A percentile compares a stretch with the other conserved stretches of the same genome.
Evolutionary conservation across 2,888 invertebrate genomes (phyloP).

Genomic region (Ochropleura plecta): DNA sequence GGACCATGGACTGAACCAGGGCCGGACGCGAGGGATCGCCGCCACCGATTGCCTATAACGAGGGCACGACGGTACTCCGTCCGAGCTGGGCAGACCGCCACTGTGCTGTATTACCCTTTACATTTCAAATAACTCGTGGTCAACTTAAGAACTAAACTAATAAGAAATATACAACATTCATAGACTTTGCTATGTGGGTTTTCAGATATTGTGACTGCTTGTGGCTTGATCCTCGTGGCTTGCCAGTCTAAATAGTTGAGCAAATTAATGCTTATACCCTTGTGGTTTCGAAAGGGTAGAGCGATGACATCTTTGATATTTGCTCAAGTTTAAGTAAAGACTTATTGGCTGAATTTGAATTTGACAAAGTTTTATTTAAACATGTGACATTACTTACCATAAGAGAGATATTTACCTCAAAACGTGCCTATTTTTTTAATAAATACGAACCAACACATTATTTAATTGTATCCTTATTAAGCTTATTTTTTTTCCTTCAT

Average conservation of each 20-base stretch:
- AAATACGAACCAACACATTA: too few species aligned
- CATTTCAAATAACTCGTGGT: neutral
- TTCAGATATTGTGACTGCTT: slow-evolving; percentile 21
- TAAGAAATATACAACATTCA: neutral
- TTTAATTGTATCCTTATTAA: too few species aligned
- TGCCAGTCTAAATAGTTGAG: slow-evolving; percentile 23
- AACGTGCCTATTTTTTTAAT: too few species aligned
- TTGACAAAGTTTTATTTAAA: neutral
- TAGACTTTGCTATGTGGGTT: slow-evolving; percentile 1
- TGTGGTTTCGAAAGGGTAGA: slow-evolving; percentile 3
- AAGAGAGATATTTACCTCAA: too few species aligned
- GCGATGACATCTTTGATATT: slow-evolving; percentile 13
- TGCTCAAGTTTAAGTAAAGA: slow-evolving; percentile 4
- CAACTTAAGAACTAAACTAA: slow-evolving; percentile 2
- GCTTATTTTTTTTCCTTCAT: too few species aligned
- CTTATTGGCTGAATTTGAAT: neutral
- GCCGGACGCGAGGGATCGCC: too few species aligned
- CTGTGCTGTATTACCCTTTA: neutral
- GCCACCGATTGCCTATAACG: too few species aligned
- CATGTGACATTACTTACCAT: neutral
- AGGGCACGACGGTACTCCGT: too few species aligned
- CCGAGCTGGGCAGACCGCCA: too few species aligned
- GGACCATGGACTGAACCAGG: too few species aligned
- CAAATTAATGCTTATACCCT: slow-evolving; percentile 21
- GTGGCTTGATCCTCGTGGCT: neutral